phyloP scores from a whole-genome alignment of 2,797 vertebrate species.

The Carduelis carduelis region DNA sequence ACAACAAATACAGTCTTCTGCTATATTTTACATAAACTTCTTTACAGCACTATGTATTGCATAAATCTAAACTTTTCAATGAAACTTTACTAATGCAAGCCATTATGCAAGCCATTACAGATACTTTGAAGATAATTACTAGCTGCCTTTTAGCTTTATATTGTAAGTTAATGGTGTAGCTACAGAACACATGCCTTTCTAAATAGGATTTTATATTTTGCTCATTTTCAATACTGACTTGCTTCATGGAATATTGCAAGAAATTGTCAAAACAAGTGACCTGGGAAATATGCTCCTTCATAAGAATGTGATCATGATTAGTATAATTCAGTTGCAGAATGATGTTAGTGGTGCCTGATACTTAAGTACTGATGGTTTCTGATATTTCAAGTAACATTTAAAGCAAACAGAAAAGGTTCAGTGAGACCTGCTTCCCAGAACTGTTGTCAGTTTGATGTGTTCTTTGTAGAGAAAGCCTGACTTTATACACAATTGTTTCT shows the following conservation, averaged over 20 bases:
- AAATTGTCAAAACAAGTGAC: not conserved
- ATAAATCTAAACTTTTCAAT: not conserved
- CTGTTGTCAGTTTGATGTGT: not conserved
- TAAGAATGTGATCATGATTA: not conserved
- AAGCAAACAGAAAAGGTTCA: not conserved
- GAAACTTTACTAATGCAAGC: not conserved
- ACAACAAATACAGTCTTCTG: not conserved
- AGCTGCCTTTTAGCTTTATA: not conserved
- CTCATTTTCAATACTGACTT: not conserved
- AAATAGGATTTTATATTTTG: not conserved
- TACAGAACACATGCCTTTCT: not conserved
- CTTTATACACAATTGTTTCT: not conserved
- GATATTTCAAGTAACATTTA: not conserved
- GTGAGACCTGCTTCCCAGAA: not conserved
- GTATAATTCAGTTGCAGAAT: not conserved
- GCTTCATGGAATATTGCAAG: not conserved
- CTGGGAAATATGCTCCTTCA: not conserved
- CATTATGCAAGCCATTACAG: not conserved
- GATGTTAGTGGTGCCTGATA: not conserved
- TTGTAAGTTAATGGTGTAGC: not conserved
- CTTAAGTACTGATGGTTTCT: not conserved
- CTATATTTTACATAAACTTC: not conserved
- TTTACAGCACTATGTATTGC: not conserved
- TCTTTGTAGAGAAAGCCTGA: not conserved
- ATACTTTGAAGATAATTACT: not conserved